Evolutionary conservation across 2,113 vertebrate genomes (phyloP).

Genomic region (Pluvialis apricaria): DNA sequence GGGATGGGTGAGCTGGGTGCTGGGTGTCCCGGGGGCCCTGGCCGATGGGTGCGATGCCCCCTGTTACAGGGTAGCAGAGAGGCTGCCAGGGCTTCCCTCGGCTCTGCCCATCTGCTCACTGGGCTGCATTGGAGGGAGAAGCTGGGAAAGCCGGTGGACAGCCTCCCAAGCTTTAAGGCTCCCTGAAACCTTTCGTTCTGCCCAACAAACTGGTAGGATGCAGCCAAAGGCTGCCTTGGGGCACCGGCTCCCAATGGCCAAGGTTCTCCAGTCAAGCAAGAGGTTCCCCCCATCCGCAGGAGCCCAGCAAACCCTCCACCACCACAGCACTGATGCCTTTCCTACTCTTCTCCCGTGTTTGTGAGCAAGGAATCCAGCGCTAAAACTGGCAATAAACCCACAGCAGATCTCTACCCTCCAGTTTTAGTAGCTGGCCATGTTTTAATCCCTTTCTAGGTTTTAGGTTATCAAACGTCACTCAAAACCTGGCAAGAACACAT

Average conservation of each 20-base stretch:
- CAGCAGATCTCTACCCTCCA: not conserved
- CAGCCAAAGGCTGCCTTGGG: not conserved
- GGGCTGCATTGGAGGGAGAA: not conserved
- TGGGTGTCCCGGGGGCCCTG: accelerated
- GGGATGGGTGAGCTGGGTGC: not conserved
- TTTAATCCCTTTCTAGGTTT: not conserved
- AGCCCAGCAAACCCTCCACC: not conserved
- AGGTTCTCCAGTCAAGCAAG: not conserved
- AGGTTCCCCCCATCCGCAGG: accelerated
- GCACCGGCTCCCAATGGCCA: not conserved
- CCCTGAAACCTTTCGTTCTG: not conserved
- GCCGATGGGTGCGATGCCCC: not conserved
- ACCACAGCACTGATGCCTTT: not conserved
- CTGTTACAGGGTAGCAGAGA: not conserved
- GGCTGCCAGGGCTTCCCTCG: not conserved
- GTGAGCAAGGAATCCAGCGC: not conserved
- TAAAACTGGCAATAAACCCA: not conserved
- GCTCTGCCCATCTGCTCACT: not conserved
- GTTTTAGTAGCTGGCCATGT: not conserved
- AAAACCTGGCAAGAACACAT: not conserved
- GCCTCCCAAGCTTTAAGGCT: not conserved
- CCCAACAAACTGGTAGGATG: not conserved
- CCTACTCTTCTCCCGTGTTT: not conserved
- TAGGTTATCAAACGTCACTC: not conserved
- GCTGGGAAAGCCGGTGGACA: not conserved